Percentiles rank a stretch among this genome's conserved stretches.
phyloP scores from a whole-genome alignment of 2,888 invertebrate genomes.

The Bimastos eiseni region DNA sequence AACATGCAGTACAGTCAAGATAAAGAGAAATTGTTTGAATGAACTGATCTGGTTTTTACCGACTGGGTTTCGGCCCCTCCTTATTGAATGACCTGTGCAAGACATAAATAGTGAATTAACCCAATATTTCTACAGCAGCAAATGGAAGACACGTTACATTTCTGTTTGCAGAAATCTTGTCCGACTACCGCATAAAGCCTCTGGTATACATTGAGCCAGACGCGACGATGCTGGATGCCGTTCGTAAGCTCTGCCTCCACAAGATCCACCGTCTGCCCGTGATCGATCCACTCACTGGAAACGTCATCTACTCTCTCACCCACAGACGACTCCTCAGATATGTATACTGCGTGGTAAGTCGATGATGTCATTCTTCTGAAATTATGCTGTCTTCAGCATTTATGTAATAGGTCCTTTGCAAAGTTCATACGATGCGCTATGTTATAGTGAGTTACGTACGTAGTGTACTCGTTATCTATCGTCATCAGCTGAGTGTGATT shows the following conservation, averaged over 20 bases:
- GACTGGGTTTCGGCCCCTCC: not conserved
- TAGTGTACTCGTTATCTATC: no score
- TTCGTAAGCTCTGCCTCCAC: constrained; percentile 25
- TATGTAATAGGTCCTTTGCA: not conserved
- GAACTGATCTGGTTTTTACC: not conserved
- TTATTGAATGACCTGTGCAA: not conserved
- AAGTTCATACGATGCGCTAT: no score
- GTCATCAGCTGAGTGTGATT: no score
- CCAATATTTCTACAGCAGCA: not conserved
- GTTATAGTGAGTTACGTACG: no score
- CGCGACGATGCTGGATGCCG: constrained; percentile 34
- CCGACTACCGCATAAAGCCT: constrained; percentile 3
- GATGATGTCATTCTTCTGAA: not conserved
- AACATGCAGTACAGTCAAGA: not conserved
- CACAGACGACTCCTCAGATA: constrained; percentile 37
- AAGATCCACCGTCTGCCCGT: constrained; percentile 37
- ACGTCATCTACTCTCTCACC: constrained; percentile 37
- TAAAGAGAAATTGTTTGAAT: not conserved
- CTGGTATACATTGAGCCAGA: constrained; percentile 30
- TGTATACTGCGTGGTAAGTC: constrained; percentile 37
- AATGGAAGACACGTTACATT: not conserved
- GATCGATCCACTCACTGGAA: constrained; percentile 32
- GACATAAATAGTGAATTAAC: no score
- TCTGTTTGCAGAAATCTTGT: not conserved
- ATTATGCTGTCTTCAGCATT: not conserved